A percentile compares a stretch with the other conserved stretches of the same genome.
Conservation (phyloP, 2,888 invertebrate species). For the Dascillus cervinus region DNA sequence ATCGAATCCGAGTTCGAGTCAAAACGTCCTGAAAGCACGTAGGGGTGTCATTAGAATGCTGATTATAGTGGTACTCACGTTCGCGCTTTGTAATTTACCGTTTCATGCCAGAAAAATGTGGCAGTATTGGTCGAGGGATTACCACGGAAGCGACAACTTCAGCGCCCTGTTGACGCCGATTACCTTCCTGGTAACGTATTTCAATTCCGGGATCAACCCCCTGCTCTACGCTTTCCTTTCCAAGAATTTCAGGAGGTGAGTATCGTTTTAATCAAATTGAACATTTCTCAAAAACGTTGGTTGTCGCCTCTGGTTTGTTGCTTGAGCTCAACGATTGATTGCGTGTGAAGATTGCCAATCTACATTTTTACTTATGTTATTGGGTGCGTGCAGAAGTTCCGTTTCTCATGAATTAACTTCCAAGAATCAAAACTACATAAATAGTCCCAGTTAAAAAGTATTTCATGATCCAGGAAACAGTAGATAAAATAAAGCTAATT, state of each 20-base stretch:
- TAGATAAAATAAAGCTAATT: too few relatives aligned
- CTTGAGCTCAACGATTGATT: too few relatives aligned
- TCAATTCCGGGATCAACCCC: constrained; percentile 87
- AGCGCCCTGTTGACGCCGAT: constrained; percentile 74
- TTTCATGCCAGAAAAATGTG: constrained; percentile 84
- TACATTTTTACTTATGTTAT: too few relatives aligned
- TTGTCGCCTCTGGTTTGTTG: too few relatives aligned
- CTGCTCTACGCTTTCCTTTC: constrained; percentile 82
- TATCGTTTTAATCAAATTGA: neutral
- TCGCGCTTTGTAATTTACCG: constrained; percentile 83
- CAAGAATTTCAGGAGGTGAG: constrained; percentile 49
- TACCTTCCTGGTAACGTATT: constrained; percentile 79
- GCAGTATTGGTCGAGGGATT: constrained; percentile 61
- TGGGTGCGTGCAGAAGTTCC: too few relatives aligned
- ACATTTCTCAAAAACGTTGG: too few relatives aligned
- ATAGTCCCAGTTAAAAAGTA: too few relatives aligned
- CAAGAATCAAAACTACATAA: too few relatives aligned
- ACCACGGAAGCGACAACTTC: constrained; percentile 62
- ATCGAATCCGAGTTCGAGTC: constrained; percentile 58
- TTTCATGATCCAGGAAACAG: too few relatives aligned
- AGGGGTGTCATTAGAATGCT: constrained; percentile 84
- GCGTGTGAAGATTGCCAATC: too few relatives aligned
- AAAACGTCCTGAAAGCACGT: constrained; percentile 69
- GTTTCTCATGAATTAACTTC: too few relatives aligned
- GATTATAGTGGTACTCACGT: constrained; percentile 80